Percentiles rank a stretch among this genome's conserved stretches.
These are phyloP conservation scores for Esox masquinongy DNA, from an alignment of 2,797 vertebrate genomes.

Conservation along the genomic window DNA sequence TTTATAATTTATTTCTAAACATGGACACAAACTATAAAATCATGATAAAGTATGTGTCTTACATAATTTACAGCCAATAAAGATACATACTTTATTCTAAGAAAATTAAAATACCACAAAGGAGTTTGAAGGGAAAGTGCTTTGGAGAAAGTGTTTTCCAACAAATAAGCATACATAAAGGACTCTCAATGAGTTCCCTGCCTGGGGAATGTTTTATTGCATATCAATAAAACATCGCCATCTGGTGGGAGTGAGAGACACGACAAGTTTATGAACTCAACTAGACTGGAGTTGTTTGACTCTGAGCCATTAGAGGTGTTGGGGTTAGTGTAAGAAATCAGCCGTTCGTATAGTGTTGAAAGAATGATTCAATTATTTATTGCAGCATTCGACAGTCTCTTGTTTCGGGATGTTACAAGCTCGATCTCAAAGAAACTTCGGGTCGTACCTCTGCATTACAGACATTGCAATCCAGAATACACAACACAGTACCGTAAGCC, in stretches of 20 bases:
- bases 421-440: too few relatives aligned
- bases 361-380: too few relatives aligned
- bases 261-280: slow-evolving; percentile 27
- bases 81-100: neutral
- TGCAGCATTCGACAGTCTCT: too few relatives aligned
- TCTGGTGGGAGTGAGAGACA: slow-evolving; percentile 43
- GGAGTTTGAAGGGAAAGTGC: neutral
- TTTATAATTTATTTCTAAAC: neutral
- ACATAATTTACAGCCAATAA: neutral
- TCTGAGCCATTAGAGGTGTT: neutral
- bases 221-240: slow-evolving; percentile 50
- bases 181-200: slow-evolving; percentile 6
- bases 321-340: too few relatives aligned
- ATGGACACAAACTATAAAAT: neutral
- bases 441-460: too few relatives aligned
- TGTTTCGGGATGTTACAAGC: too few relatives aligned
- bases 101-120: neutral
- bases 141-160: slow-evolving; percentile 3
- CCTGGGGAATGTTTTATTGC: neutral
- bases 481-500: too few relatives aligned
- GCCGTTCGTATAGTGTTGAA: too few relatives aligned
- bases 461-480: too few relatives aligned
- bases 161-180: slow-evolving; percentile 9
- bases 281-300: slow-evolving; percentile 25
- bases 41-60: neutral